phyloP scores from a whole-genome alignment of 2,113 vertebrate genomes.

The Scomber scombrus region DNA sequence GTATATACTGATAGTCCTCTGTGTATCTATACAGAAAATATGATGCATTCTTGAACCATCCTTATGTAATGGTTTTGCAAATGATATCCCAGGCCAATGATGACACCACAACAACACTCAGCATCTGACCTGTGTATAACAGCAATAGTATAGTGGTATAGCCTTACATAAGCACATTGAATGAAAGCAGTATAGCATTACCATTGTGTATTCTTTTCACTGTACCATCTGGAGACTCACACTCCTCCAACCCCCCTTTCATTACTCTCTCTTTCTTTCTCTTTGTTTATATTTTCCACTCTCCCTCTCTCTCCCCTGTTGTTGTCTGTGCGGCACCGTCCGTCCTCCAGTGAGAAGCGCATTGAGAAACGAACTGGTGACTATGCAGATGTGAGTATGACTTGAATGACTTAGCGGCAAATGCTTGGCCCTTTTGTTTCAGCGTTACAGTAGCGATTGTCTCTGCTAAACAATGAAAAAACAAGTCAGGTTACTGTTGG shows the following conservation, averaged over 20 bases:
- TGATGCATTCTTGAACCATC: not conserved
- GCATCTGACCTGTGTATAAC: not conserved
- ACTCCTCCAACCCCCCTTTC: conserved; percentile 36
- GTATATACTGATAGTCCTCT: not conserved
- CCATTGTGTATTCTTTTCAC: conserved; percentile 78
- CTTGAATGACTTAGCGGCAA: conserved; percentile 11
- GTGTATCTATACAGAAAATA: not conserved
- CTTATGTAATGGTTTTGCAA: not conserved
- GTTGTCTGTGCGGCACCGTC: not conserved
- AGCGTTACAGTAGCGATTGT: conserved; percentile 20
- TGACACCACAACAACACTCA: conserved; percentile 11
- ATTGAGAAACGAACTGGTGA: conserved; percentile 36
- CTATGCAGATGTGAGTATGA: conserved; percentile 48
- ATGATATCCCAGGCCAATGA: not conserved
- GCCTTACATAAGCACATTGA: conserved; percentile 62
- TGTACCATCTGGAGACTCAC: conserved; percentile 79
- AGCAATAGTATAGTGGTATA: not conserved
- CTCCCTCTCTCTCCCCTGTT: conserved; percentile 18
- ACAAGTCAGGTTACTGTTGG: not conserved
- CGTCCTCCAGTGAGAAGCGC: conserved; percentile 2
- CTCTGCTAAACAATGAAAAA: conserved; percentile 21
- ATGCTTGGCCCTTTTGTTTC: conserved; percentile 51
- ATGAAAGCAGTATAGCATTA: conserved; percentile 66
- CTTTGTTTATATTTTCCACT: conserved; percentile 48
- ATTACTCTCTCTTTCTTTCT: conserved; percentile 50